Percentiles rank a stretch among this genome's conserved stretches.
Conservation (phyloP, 2,113 vertebrate species). For the Empidonax alnorum region DNA sequence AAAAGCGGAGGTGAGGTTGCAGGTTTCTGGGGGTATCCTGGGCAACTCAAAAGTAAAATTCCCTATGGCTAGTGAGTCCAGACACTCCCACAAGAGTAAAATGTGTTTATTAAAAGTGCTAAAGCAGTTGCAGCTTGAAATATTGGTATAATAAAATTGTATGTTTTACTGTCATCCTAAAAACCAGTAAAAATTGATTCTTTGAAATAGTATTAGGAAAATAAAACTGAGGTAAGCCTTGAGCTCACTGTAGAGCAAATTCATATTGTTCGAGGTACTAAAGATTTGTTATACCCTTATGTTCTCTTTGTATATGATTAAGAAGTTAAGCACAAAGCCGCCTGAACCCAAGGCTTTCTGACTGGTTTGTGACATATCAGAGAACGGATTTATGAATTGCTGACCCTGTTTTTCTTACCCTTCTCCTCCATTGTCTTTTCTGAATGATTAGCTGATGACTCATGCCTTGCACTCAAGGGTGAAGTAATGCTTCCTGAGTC, state of each 20-base stretch:
- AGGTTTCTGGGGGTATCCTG: not conserved
- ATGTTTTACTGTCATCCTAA: not conserved
- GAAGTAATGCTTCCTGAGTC: constrained; percentile 43
- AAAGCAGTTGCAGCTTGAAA: not conserved
- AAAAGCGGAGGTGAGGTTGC: not conserved
- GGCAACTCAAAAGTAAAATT: not conserved
- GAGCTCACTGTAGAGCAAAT: not conserved
- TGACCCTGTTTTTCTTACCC: not conserved
- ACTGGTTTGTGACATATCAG: not conserved
- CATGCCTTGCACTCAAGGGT: not conserved
- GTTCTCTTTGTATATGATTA: not conserved
- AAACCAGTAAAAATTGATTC: not conserved
- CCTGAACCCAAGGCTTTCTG: not conserved
- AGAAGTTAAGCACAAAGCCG: not conserved
- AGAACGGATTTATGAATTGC: not conserved
- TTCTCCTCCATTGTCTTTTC: not conserved
- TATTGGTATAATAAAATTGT: not conserved
- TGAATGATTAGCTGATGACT: constrained; percentile 9
- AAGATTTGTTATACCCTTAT: not conserved
- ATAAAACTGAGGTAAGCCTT: not conserved
- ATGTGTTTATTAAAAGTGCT: not conserved
- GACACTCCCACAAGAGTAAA: not conserved
- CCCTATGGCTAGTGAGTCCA: not conserved
- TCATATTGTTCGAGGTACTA: not conserved
- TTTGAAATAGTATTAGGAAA: not conserved